Base-by-base conservation (phyloP, 2,797 vertebrate species). In the Myotis planiceps region DNA sequence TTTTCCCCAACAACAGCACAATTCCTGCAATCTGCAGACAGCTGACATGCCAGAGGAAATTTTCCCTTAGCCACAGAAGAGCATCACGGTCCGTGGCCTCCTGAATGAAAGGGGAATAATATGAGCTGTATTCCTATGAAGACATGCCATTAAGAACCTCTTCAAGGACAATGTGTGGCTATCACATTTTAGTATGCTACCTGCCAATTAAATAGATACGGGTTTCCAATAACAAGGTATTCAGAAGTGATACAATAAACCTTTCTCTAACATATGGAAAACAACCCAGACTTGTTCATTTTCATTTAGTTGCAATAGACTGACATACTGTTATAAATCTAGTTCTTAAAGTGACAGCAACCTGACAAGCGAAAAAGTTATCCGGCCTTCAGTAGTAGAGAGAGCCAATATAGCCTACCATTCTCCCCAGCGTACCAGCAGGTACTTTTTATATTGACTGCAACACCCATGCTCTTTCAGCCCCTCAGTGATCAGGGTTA, bases 321-420 rank as follows among this genome's bases (percentile, higher is more conserved):
- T 92, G 82, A 23, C 7, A 96, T 83, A 92, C 80, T 80, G 71
- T 86, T 96, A 86, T 83, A 97, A 96, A 95, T 42, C 18, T 72
- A 95, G 96, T 49, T 65, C 86, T 95, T 87, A 97, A 93, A 93
- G 39, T 7, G 69, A 92, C 80, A 96, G 68, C n/a, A 90, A 86
- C 72, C 88, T 95, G 92, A 97, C 95, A 90, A 95, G 69, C 0
- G 10, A 95, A 71, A 80, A 97, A 9, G 12, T 96, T 90, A 85
- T 66, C 53, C 47, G 39, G 92, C 71, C 37, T 86, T 96, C 83
- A 92, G 53, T 84, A 53, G 49, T 82, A 94, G 0, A 92, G 92
- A 75, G 88, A 97, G 90, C 74, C 34, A 15, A 34, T 53, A 29
- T 16, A 51, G 45, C 71, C 88, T 18, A 74, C 42, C 16, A 18